Evolutionary conservation across 2,113 vertebrate species (phyloP), one percentile per base, ranked within the genome.

Genomic region (Gallinago undulata): DNA sequence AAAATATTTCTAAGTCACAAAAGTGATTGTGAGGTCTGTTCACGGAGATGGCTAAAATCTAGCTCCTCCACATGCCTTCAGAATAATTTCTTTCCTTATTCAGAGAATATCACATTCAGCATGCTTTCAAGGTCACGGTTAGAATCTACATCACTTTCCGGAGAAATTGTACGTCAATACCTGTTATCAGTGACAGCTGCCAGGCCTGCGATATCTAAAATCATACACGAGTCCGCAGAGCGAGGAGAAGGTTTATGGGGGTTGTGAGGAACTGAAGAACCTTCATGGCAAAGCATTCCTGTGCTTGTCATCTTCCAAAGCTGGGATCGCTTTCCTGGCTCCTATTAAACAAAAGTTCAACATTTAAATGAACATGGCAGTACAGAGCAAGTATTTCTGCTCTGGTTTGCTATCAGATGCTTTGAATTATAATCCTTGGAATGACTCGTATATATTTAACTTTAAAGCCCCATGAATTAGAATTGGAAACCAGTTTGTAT

Each of bases 281-380:
- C 99, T 93, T 99, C 99, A 2, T 99, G 99, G 93, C 99, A 99
- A 37, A 99, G 97, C 98, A 99, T 99, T 56, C 99, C 99, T 0
- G 95, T 91, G 1, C 98, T 98, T 0, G 95, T 99, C 99, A 99
- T 99, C 79, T 99, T 98, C 99, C 99, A 99, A 45, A 99, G 98
- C 97, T 99, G 99, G 35, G 99, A 99, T 10, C 99, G 98, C 95
- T 99, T 99, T 39, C 99, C 99, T 1, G 99, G 99, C 70, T 99
- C 99, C 99, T 99, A 89, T 48, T 48, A 83, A 13, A 91, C 10
- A 63, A 84, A 72, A 94, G 57, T n/a, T 47, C 39, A 64, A 68
- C 13, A 72, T 47, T 63, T 50, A 64, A 60, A 35, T 41, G 55
- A 86, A n/a, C 16, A 24, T 10, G 62, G 17, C 23, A 94, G 21